These are phyloP conservation scores for Leistus spinibarbis DNA, from an alignment of 2,888 invertebrate species.

Conservation along the genomic window DNA sequence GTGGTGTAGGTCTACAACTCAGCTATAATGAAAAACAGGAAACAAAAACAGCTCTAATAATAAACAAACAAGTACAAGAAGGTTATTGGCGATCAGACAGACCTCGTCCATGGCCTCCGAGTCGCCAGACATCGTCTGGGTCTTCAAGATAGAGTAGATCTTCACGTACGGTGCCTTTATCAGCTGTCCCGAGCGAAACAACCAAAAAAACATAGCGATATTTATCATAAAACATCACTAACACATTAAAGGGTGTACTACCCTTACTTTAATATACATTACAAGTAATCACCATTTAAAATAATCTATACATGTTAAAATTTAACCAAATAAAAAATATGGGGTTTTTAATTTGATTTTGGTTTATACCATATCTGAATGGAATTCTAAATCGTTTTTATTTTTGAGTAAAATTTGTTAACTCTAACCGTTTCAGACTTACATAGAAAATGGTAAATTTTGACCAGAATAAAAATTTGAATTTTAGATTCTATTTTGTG, in stretches of 20 bases:
- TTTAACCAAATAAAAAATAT: too few relatives aligned
- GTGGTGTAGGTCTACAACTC: not conserved
- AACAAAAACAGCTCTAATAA: constrained; percentile 14
- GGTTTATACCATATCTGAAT: not conserved
- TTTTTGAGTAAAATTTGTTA: too few relatives aligned
- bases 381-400: too few relatives aligned
- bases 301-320: not conserved
- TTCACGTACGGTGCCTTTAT: constrained; percentile 96
- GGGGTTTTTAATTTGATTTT: too few relatives aligned
- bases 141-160: constrained; percentile 96
- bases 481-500: too few relatives aligned
- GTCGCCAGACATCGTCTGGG: constrained; percentile 80
- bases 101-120: constrained; percentile 61
- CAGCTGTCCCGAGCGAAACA: constrained; percentile 66
- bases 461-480: not conserved
- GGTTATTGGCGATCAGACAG: constrained; percentile 8
- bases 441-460: not conserved
- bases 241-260: not conserved
- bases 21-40: not conserved
- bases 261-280: not conserved
- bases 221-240: constrained; percentile 41
- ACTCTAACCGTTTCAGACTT: too few relatives aligned
- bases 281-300: not conserved
- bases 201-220: not conserved
- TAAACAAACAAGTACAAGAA: not conserved